Percentiles rank a stretch among this genome's conserved stretches.
phyloP scores from a whole-genome alignment of 2,888 invertebrate species.

The Tipula confusa region DNA sequence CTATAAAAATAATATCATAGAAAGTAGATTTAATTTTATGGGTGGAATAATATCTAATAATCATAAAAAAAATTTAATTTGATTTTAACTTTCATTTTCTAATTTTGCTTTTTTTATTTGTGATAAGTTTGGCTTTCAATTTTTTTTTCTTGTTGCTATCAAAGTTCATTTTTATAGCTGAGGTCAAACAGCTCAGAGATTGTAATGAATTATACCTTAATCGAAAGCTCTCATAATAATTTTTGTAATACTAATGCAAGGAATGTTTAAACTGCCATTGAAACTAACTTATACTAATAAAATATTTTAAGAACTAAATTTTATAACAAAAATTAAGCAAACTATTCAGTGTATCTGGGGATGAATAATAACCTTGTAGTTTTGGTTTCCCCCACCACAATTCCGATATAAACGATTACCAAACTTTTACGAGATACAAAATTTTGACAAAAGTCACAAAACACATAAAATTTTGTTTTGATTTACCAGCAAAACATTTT shows the following conservation, averaged over 20 bases:
- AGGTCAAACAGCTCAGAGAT: too few relatives aligned
- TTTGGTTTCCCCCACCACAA: not conserved
- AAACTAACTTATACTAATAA: too few relatives aligned
- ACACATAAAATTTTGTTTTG: not conserved
- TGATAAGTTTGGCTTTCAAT: not conserved
- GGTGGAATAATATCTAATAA: slow-evolving; percentile 20
- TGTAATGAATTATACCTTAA: too few relatives aligned
- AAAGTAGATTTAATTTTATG: not conserved
- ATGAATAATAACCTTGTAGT: not conserved
- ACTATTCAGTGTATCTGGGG: too few relatives aligned
- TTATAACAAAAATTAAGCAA: too few relatives aligned
- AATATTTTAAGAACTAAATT: too few relatives aligned
- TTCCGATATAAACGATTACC: not conserved
- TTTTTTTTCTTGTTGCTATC: too few relatives aligned
- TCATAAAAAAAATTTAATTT: not conserved
- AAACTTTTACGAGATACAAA: not conserved
- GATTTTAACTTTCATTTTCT: slow-evolving; percentile 13
- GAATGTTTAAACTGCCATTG: too few relatives aligned
- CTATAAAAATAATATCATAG: not conserved
- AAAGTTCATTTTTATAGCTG: not conserved
- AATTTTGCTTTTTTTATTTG: not conserved
- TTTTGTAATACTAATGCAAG: too few relatives aligned
- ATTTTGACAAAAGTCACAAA: not conserved
- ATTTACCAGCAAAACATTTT: not conserved
- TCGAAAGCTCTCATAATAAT: too few relatives aligned